Evolutionary conservation across 2,888 invertebrate genomes (phyloP), one percentile per base, ranked within the genome.

Genomic region (Leptopilina drosophilae): DNA sequence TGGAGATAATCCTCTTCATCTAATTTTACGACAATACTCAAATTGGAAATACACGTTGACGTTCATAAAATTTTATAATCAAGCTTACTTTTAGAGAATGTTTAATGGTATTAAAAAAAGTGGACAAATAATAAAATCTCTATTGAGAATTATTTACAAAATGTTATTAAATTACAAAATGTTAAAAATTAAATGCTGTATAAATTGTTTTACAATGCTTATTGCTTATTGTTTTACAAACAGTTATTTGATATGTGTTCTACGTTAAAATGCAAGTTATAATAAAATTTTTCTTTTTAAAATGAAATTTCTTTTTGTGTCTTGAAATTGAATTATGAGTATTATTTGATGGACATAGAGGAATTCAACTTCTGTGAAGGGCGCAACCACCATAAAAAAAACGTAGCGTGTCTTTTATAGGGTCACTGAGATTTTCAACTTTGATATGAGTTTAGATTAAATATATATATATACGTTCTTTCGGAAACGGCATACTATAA

Each of bases 351-450:
- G 62, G 20, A 62, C 62, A 20, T 20, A 62, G 8, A 40, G 40
- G 26, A 69, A 69, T 69, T 49, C 3, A 69, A 69, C n/a, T 49
- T 49, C 49, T 53, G 14, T 69, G 26, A 26, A 69, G 49, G 26
- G 49, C 49, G 26, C 62, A 62, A 15, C 62, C 9, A 15, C 15
- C 62, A 69, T 53, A 26, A 69, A 11, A 67, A 11, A 20, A 53
- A 53, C 14, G 53, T 69, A 26, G 69, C 69, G 69, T 69, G 69
- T 7, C 20, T 53, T 69, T 69, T 69, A 69, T 69, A 53, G 49
- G 49, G 69, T 69, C 69, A 53, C 20, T 53, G 69, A 20, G 69
- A 69, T 69, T 53, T 53, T 14, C 20, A 69, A 20, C 6, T 53
- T 26, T 14, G 69, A 69, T 69, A 69, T 26, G 53, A 69, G 53